Evolutionary conservation across 2,888 invertebrate genomes (phyloP).

Genomic region (Latrodectus elegans): DNA sequence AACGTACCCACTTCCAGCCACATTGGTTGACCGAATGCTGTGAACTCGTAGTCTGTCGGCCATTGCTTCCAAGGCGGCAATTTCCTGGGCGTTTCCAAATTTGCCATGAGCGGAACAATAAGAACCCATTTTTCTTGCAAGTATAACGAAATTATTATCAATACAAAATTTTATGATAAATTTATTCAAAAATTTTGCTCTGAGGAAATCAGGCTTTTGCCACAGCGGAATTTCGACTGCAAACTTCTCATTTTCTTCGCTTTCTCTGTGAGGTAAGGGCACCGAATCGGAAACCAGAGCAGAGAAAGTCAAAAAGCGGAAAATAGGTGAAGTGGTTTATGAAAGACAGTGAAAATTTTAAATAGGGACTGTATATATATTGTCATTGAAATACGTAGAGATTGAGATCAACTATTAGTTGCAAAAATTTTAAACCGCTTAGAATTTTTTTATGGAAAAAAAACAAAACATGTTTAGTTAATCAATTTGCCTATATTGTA

Average conservation of each 20-base stretch:
- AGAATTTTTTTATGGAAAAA: no score
- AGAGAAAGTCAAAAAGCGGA: background rate
- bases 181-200: background rate
- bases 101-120: conserved; percentile 34
- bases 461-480: no score
- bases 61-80: conserved; percentile 33
- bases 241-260: background rate
- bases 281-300: background rate
- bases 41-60: conserved; percentile 55
- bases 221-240: background rate
- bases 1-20: conserved; percentile 55
- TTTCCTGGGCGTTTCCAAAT: conserved; percentile 23
- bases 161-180: background rate
- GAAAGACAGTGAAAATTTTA: no score
- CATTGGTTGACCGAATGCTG: conserved; percentile 56
- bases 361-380: no score
- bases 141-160: background rate
- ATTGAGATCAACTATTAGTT: no score
- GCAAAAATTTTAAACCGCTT: no score
- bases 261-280: background rate
- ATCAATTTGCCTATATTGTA: no score
- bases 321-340: background rate
- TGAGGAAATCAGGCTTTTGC: background rate
- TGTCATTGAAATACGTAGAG: no score
- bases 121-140: conserved; percentile 28